Evolutionary conservation across 2,888 invertebrate genomes (phyloP), one percentile per base, ranked within the genome.

Genomic region (Platycheirus rosarum): DNA sequence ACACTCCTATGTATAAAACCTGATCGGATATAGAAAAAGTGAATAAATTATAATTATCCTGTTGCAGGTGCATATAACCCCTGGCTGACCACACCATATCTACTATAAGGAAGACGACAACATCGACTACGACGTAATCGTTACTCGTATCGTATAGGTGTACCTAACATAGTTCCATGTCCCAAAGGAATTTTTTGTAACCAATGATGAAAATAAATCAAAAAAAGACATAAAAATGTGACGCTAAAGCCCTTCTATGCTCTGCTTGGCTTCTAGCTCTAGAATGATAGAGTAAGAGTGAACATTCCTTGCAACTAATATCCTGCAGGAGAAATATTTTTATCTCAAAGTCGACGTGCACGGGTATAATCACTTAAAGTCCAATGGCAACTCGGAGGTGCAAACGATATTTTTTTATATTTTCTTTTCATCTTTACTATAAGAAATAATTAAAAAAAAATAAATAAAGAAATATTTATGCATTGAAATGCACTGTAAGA

Each of bases 41-140:
- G 80, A 80, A 80, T 80, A 80, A 80, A 76, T 80, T 80, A 80
- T 76, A 44, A 69, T 70, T 69, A 80, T 75, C 75, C 76, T 76
- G 70, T 80, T 80, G 68, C 80, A 80, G 76, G 70, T 76, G n/a
- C n/a, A n/a, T n/a, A 71, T 76, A 71, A 70, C 66, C 70, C 76
- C 70, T 76, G 76, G 80, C 70, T 76, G 80, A 76, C 60, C 80
- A 76, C 9, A 48, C 23, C 18, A 23, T 13, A n/a, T 1, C 51
- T 14, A 18, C 5, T 6, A n/a, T n/a, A n/a, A n/a, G n/a, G n/a
- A n/a, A n/a, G 23, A 29, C 29, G 13, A 26, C 16, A 6, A n/a
- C n/a, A 35, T 37, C n/a, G 9, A n/a, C n/a, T n/a, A n/a, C n/a
- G n/a, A n/a, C n/a, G n/a, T n/a, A n/a, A n/a, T n/a, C n/a, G n/a